Conservation (phyloP, 2,113 vertebrate genomes). For the Cinclus cinclus region DNA sequence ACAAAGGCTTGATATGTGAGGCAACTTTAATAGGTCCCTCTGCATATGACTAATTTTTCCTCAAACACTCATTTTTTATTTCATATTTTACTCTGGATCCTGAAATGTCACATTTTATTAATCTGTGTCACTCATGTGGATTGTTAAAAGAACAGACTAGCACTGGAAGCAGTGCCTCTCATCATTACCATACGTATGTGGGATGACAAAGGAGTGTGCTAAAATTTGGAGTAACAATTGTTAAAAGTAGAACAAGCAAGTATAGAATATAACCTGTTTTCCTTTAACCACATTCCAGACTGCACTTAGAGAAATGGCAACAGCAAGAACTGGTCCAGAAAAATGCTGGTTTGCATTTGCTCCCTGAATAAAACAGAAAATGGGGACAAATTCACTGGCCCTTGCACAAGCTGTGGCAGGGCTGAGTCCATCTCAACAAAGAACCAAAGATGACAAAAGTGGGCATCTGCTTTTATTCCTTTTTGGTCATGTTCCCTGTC, state of each 20-base stretch:
- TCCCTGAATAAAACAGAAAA: neutral
- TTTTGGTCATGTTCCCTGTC: neutral
- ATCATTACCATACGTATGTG: neutral
- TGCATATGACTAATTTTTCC: slow-evolving; percentile 73
- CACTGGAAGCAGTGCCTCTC: slow-evolving; percentile 1
- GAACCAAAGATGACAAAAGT: neutral
- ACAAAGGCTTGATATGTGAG: slow-evolving; percentile 66
- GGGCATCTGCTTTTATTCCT: neutral
- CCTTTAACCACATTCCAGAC: neutral
- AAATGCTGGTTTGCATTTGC: neutral
- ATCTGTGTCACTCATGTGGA: slow-evolving; percentile 34
- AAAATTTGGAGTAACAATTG: slow-evolving; percentile 4
- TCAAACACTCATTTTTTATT: slow-evolving; percentile 58
- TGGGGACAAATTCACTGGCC: accelerated
- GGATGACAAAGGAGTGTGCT: slow-evolving; percentile 43
- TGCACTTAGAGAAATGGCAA: neutral
- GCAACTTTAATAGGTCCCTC: slow-evolving; percentile 67
- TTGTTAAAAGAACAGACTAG: slow-evolving; percentile 31
- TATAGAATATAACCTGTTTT: neutral
- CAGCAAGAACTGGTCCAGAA: neutral
- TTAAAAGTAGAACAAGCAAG: slow-evolving; percentile 17
- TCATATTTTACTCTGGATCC: slow-evolving; percentile 40
- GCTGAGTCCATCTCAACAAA: neutral
- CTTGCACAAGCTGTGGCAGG: neutral
- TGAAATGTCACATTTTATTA: slow-evolving; percentile 61